phyloP scores from a whole-genome alignment of 2,888 invertebrate genomes.

The Apamea sordens region DNA sequence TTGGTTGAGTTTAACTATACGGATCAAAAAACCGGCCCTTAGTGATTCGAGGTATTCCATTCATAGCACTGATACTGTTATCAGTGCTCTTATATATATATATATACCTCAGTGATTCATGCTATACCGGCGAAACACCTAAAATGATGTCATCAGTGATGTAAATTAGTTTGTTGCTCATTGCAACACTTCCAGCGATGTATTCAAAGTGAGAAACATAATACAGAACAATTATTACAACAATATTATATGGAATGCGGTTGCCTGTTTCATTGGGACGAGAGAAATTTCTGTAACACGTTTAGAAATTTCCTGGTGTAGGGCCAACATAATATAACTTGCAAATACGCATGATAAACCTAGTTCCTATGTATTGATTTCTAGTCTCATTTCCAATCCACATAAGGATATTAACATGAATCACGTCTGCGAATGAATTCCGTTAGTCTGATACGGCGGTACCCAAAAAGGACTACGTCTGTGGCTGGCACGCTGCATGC shows the following conservation, averaged over 20 bases:
- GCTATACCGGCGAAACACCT: constrained; percentile 35
- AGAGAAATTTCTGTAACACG: constrained; percentile 35
- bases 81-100: neutral
- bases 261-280: constrained; percentile 21
- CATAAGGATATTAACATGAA: constrained; percentile 31
- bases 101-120: constrained; percentile 49
- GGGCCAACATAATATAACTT: neutral
- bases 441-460: constrained; percentile 37
- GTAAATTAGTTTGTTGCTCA: constrained; percentile 42
- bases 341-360: constrained; percentile 1
- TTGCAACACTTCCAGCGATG: constrained; percentile 56
- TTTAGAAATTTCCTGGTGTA: constrained; percentile 7
- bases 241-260: constrained; percentile 34
- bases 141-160: constrained; percentile 62
- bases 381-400: constrained; percentile 21
- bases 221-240: constrained; percentile 34
- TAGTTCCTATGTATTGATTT: constrained; percentile 23
- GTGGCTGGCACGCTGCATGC: constrained; percentile 71
- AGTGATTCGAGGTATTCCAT: neutral
- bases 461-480: constrained; percentile 63
- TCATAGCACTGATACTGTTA: neutral
- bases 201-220: constrained; percentile 39
- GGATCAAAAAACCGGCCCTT: neutral
- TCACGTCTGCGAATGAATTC: constrained; percentile 28
- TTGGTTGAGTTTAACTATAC: too few relatives aligned